Base-by-base conservation (phyloP, 2,888 invertebrate genomes). In the Sarcophaga caerulescens region DNA sequence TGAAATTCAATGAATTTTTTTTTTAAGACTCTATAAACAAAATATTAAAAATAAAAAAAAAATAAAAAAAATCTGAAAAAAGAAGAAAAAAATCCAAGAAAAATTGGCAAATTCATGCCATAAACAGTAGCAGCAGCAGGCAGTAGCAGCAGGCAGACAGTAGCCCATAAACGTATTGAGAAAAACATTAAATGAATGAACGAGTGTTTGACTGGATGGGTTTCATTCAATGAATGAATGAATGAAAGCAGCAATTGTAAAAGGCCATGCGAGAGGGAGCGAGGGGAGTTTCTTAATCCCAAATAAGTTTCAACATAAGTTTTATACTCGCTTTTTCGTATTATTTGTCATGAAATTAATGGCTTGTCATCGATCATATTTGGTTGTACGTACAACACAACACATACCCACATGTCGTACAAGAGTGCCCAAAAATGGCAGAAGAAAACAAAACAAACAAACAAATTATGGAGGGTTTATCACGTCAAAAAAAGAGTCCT, bases 1-100 rank as follows among this genome's bases (percentile, higher is more conserved):
- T 35, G 17, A 71, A 71, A 71, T 74, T 74, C 68, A 62, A 12
- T 75, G 62, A 81, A 69, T 77, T 76, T 35, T 77, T 76, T 76
- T 17, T 71, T n/a, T 52, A 52, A 52, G 52, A 52, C 52, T 52
- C 25, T 65, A 4, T 12, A 63, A 35, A 60, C 10, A 10, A 60
- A 45, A 62, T 17, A 25, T 23, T 57, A 45, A 68, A 19, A n/a
- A n/a, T n/a, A n/a, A n/a, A n/a, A n/a, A n/a, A n/a, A n/a, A n/a
- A n/a, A n/a, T n/a, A n/a, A n/a, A 21, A 60, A 5, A 11, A 11
- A 66, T 14, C 17, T 14, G 1, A 35, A 35, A 35, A 35, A 8
- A 35, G 0, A 0, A 35, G 0, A 10, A 35, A 35, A 35, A 35
- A 35, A 35, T 35, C 35, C 10, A 8, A 35, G 52, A 52, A 52